Evolutionary conservation across 2,113 vertebrate genomes (phyloP).

Genomic region (Felis catus): F.catus_Fca126_mat1.0 CM031416.1:38441501-38442000

Average conservation of each 20-base stretch:
- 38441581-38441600: background rate
- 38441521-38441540: background rate
- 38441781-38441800: background rate
- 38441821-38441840: background rate
- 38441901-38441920: background rate
- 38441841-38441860: background rate
- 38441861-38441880: background rate
- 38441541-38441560: background rate
- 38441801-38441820: background rate
- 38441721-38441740: background rate
- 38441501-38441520: background rate
- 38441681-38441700: background rate
- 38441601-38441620: background rate
- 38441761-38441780: background rate
- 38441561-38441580: background rate
- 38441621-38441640: background rate
- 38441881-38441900: background rate
- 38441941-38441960: no score
- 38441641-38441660: background rate
- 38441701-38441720: background rate
- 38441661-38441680: background rate
- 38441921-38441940: background rate
- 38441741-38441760: background rate
- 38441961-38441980: background rate
- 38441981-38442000: no score